Evolutionary conservation across 2,797 vertebrate species (phyloP).

Genomic region (Acomys russatus): DNA sequence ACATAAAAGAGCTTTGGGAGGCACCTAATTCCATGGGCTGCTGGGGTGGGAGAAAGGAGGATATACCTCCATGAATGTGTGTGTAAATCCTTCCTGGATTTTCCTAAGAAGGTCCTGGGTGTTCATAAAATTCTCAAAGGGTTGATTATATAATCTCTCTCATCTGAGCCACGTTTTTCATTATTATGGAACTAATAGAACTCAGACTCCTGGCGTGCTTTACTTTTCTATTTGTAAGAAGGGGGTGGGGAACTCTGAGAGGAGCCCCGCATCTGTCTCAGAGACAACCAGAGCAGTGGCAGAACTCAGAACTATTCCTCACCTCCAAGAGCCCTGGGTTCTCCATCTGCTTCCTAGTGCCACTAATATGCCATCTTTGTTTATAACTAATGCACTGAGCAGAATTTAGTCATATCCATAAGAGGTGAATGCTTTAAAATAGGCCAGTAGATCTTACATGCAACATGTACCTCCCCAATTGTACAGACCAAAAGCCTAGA

Average conservation of each 20-base stretch:
- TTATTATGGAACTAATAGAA: slow-evolving; percentile 22
- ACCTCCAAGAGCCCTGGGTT: background rate
- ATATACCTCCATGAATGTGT: background rate
- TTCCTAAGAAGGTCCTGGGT: slow-evolving; percentile 10
- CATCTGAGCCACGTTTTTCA: background rate
- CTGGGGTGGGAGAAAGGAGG: background rate
- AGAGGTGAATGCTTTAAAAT: slow-evolving; percentile 24
- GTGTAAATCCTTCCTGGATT: background rate
- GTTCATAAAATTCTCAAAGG: slow-evolving; percentile 42
- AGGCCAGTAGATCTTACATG: background rate
- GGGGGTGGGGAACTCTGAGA: background rate
- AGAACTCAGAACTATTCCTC: background rate
- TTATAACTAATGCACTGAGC: background rate
- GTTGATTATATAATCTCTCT: background rate
- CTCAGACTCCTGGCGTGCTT: background rate
- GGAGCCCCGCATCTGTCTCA: background rate
- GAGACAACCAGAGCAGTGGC: background rate
- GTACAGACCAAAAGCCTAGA: background rate
- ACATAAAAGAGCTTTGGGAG: slow-evolving; percentile 56
- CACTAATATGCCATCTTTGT: background rate
- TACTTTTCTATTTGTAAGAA: background rate
- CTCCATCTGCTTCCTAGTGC: background rate
- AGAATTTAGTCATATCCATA: background rate
- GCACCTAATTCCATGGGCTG: background rate
- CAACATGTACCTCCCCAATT: background rate